Evolutionary conservation across 2,113 vertebrate species (phyloP), one percentile per base, ranked within the genome.

Genomic region (Arenaria interpres): DNA sequence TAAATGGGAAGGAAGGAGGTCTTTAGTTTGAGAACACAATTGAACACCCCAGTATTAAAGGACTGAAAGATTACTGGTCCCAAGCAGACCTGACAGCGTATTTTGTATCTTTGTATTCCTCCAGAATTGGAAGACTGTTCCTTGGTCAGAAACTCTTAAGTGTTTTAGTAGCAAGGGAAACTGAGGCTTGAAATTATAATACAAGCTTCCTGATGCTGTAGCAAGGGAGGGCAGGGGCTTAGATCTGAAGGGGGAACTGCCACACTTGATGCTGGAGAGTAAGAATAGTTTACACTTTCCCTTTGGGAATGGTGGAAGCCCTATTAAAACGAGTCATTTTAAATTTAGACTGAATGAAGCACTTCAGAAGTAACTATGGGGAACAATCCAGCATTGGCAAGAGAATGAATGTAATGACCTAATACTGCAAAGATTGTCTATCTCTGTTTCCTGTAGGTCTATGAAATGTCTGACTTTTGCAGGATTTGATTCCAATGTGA

Each of bases 401-500:
- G 54, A 93, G 87, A 91, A 69, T 62, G 43, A 89, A 59, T 7
- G 1, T 87, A 85, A 73, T 95, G 92, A 97, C 66, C 92, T 96
- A 92, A 92, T 92, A 48, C 64, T 64, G 28, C 81, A 89, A 87
- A 96, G 86, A 76, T 32, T 90, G 60, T 78, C 95, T 96, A 35
- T 93, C 73, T 74, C 60, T 81, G 50, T 92, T 95, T 96, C 92
- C 90, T 90, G 72, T 63, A 64, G 77, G 59, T 90, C 78, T 77
- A 50, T 67, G 85, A 93, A 90, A 64, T 78, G 87, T 84, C 96
- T 96, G 79, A 88, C 85, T 96, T 92, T 48, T 59, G 22, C 56
- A 79, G n/a, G 90, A 93, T 96, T 91, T 97, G 83, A 95, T 90
- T 97, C 82, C 85, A 63, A 7, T 96, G 88, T 95, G 83, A 72